Conservation (phyloP, 2,888 invertebrate species). For the Artemia sinica region DNA sequence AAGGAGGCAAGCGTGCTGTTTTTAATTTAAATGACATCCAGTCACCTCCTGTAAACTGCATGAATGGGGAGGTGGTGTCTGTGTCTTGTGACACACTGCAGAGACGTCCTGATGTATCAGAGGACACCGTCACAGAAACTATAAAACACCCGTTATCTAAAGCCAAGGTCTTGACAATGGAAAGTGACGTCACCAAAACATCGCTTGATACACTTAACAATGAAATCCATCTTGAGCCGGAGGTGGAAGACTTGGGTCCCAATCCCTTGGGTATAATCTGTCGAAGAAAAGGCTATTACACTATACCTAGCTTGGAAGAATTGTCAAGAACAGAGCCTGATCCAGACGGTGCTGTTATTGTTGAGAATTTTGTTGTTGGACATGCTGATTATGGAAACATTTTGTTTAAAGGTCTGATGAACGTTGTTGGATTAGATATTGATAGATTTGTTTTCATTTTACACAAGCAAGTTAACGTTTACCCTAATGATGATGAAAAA, state of each 20-base stretch:
- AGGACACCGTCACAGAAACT: not conserved
- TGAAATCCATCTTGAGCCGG: slow-evolving; percentile 25
- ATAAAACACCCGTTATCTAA: not conserved
- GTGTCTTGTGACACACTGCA: too few species aligned
- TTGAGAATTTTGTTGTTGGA: slow-evolving; percentile 73
- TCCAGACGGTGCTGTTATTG: slow-evolving; percentile 58
- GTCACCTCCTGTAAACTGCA: not conserved
- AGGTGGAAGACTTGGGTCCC: slow-evolving; percentile 30
- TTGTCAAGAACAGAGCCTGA: slow-evolving; percentile 47
- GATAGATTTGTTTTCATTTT: slow-evolving; percentile 79
- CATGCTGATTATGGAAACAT: slow-evolving; percentile 79
- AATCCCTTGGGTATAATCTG: slow-evolving; percentile 61
- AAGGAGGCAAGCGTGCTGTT: slow-evolving; percentile 25
- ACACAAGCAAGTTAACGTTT: slow-evolving; percentile 83
- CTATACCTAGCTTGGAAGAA: slow-evolving; percentile 65
- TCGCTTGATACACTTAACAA: slow-evolving; percentile 10
- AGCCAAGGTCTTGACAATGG: too few species aligned
- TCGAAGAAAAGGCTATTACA: slow-evolving; percentile 66
- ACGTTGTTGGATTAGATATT: slow-evolving; percentile 65
- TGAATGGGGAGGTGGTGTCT: too few species aligned
- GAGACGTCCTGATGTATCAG: not conserved
- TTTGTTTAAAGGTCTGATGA: slow-evolving; percentile 61
- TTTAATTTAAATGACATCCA: not conserved
- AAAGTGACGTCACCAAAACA: too few species aligned
- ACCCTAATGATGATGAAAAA: slow-evolving; percentile 73